Evolutionary conservation across 2,113 vertebrate genomes (phyloP).

Genomic region (Cepphus grylle): DNA sequence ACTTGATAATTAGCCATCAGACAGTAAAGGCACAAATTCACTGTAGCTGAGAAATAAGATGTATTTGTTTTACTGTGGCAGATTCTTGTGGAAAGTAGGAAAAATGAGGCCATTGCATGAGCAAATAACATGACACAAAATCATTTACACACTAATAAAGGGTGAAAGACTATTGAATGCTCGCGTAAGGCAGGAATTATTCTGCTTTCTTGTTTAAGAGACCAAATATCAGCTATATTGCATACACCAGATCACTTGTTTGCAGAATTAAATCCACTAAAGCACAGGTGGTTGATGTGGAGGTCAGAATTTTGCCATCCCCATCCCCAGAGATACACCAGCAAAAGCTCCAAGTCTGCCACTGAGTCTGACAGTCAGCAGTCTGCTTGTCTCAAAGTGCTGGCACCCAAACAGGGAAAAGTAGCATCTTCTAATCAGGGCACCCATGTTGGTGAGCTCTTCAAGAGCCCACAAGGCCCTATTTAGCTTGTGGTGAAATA

Average conservation of each 20-base stretch:
- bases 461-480: neutral
- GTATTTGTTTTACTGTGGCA: neutral
- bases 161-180: neutral
- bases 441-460: neutral
- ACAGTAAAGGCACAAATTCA: neutral
- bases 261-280: neutral
- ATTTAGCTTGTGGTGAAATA: neutral
- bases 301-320: neutral
- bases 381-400: neutral
- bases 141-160: neutral
- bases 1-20: neutral
- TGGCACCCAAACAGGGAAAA: neutral
- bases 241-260: neutral
- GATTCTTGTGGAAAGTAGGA: neutral
- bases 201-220: neutral
- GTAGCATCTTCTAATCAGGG: neutral
- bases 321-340: neutral
- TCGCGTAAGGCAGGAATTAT: neutral
- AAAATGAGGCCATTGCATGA: neutral
- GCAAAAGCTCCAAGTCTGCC: neutral
- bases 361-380: accelerated
- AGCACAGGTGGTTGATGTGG: neutral
- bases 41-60: neutral
- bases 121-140: neutral
- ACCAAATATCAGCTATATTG: neutral